Evolutionary conservation across 2,113 vertebrate species (phyloP), one percentile per base, ranked within the genome.

Genomic region (Oceanodroma tethys): DNA sequence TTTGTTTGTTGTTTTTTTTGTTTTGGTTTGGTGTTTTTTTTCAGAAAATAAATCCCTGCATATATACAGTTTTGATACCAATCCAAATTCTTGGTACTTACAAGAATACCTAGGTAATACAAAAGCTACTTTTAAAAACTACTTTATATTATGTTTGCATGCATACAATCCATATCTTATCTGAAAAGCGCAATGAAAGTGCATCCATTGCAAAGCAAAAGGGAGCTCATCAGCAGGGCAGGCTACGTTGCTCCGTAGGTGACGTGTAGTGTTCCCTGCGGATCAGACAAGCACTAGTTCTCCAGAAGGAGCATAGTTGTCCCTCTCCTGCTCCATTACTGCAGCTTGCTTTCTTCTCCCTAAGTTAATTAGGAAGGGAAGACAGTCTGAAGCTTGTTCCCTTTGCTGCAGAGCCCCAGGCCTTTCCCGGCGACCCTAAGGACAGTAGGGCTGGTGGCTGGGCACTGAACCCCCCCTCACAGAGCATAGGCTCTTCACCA

Each of bases 181-280:
- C 72, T 78, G 89, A 73, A 56, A 32, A 56, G 10, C 0, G 0
- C 26, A 10, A 16, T 13, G 47, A n/a, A 73, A 86, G 23, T 1
- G 2, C 18, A 80, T 30, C 26, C 15, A 7, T 53, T 30, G 9
- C 32, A 26, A 67, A 50, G 74, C 25, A 42, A 32, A 83, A 34
- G 0, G 0, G 27, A 87, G 16, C 34, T 78, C 20, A 23, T 23
- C 30, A 43, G 5, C 34, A 40, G 13, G 11, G 40, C n/a, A 66
- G 50, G 11, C 6, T 5, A 2, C 5, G 1, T 30, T 16, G 5
- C 50, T 60, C 36, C 21, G 21, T 22, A 74, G 19, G 21, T 9
- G 14, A 58, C 0, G 0, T 2, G 9, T 3, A 21, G 20, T 2
- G 2, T 4, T 84, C 25, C 36, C 36, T 60, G 34, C 26, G 70